These are phyloP conservation scores for Solea solea DNA, from an alignment of 2,113 vertebrate genomes.

Conservation along the genomic window DNA sequence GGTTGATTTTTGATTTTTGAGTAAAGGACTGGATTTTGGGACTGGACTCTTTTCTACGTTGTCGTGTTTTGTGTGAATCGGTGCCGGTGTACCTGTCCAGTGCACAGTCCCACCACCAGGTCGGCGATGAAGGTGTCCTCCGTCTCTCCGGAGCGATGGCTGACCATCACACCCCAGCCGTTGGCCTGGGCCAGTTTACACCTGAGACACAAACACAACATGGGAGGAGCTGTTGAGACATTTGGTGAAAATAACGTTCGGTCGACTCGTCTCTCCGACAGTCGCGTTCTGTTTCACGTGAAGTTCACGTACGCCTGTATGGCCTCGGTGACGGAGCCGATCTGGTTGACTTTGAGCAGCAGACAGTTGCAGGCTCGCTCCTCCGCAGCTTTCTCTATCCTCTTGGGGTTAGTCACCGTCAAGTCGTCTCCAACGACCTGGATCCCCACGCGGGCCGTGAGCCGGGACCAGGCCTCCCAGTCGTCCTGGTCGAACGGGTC, in stretches of 20 bases:
- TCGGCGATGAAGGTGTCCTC: constrained; percentile 85
- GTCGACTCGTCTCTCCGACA: not conserved
- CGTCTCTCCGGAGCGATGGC: constrained; percentile 83
- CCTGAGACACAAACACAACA: constrained; percentile 35
- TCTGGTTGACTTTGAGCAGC: constrained; percentile 96
- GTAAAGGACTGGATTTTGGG: too few species aligned
- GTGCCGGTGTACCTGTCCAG: constrained; percentile 79
- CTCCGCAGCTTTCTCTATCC: constrained; percentile 92
- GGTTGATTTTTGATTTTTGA: too few species aligned
- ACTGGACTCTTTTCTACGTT: too few species aligned
- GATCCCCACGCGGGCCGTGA: constrained; percentile 91
- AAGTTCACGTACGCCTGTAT: constrained; percentile 89
- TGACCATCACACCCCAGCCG: constrained; percentile 85
- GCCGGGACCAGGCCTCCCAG: constrained; percentile 93
- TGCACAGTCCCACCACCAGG: constrained; percentile 84
- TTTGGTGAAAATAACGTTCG: too few species aligned
- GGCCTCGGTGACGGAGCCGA: constrained; percentile 92
- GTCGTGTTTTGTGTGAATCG: not conserved
- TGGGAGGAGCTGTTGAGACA: too few species aligned
- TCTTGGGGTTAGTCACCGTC: constrained; percentile 94
- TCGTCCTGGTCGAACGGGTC: constrained; percentile 98
- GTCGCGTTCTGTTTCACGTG: not conserved
- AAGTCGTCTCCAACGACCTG: constrained; percentile 96
- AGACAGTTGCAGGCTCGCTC: constrained; percentile 96
- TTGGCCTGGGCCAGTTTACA: constrained; percentile 83